A percentile compares a stretch with the other conserved stretches of the same genome.
These are phyloP conservation scores for Halocaridina rubra DNA, from an alignment of 2,888 invertebrate genomes.

Conservation along the genomic window DNA sequence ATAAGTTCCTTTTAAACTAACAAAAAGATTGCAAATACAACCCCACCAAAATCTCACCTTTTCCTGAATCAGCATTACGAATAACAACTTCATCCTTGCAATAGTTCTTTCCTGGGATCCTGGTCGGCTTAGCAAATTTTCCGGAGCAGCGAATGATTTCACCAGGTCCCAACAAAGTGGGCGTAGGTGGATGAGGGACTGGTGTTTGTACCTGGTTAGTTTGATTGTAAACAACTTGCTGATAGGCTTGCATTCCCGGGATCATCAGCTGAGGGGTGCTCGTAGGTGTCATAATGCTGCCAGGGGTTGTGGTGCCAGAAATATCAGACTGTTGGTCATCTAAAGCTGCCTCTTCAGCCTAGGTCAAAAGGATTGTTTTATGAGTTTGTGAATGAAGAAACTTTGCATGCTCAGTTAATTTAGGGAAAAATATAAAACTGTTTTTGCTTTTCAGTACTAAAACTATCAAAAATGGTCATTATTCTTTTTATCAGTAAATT, in stretches of 20 bases:
- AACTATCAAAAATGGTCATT: too few species aligned
- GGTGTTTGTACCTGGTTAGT: constrained; percentile 37
- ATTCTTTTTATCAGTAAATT: too few species aligned
- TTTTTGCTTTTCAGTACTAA: too few species aligned
- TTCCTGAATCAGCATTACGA: constrained; percentile 64
- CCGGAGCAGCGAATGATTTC: constrained; percentile 89
- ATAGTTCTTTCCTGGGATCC: constrained; percentile 92
- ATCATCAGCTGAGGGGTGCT: constrained; percentile 25
- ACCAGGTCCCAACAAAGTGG: constrained; percentile 76
- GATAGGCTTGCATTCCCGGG: constrained; percentile 31
- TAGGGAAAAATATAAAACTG: too few species aligned
- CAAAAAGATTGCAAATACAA: neutral
- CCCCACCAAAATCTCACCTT: constrained; percentile 51
- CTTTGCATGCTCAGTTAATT: too few species aligned
- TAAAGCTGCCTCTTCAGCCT: constrained; percentile 59
- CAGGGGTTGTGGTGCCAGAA: constrained; percentile 10
- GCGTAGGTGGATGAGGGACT: constrained; percentile 37
- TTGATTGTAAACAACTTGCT: constrained; percentile 44
- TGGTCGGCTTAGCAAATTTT: constrained; percentile 87
- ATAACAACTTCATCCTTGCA: constrained; percentile 96
- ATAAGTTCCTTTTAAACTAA: neutral
- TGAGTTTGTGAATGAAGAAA: too few species aligned
- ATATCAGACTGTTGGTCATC: constrained; percentile 41
- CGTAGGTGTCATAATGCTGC: constrained; percentile 32
- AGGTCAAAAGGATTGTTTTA: too few species aligned